These are phyloP conservation scores for Aegypius monachus DNA, from an alignment of 2,113 vertebrate species.

Conservation along the genomic window DNA sequence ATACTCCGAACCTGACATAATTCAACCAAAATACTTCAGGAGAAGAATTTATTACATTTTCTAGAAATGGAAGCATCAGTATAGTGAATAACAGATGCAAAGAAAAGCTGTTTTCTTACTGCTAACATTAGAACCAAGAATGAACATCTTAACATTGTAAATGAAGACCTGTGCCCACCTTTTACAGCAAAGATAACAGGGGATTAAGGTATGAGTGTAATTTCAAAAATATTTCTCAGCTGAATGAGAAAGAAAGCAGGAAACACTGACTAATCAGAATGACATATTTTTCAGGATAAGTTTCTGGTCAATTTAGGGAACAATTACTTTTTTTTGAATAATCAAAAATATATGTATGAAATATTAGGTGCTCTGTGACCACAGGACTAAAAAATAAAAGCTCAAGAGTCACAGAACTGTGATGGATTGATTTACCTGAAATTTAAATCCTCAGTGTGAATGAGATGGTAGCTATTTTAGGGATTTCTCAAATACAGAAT, in stretches of 20 bases:
- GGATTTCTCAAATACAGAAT: not conserved
- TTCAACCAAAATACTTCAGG: not conserved
- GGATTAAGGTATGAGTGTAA: not conserved
- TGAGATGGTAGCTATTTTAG: not conserved
- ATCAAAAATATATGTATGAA: not conserved
- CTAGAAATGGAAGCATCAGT: not conserved
- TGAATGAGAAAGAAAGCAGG: not conserved
- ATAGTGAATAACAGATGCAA: not conserved
- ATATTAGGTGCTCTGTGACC: not conserved
- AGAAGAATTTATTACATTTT: not conserved
- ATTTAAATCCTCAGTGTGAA: not conserved
- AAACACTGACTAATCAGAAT: not conserved
- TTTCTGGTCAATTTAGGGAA: not conserved
- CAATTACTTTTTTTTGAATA: not conserved
- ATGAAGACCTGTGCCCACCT: not conserved
- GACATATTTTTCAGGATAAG: not conserved
- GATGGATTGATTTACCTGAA: not conserved
- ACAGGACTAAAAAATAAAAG: not conserved
- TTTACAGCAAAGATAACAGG: not conserved
- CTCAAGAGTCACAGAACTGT: not conserved
- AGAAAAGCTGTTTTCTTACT: not conserved
- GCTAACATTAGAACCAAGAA: not conserved
- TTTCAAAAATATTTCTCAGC: not conserved
- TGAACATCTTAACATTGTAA: not conserved
- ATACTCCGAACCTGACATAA: not conserved